Conservation (phyloP, 2,113 vertebrate species). For the Poicephalus meyeri region DNA sequence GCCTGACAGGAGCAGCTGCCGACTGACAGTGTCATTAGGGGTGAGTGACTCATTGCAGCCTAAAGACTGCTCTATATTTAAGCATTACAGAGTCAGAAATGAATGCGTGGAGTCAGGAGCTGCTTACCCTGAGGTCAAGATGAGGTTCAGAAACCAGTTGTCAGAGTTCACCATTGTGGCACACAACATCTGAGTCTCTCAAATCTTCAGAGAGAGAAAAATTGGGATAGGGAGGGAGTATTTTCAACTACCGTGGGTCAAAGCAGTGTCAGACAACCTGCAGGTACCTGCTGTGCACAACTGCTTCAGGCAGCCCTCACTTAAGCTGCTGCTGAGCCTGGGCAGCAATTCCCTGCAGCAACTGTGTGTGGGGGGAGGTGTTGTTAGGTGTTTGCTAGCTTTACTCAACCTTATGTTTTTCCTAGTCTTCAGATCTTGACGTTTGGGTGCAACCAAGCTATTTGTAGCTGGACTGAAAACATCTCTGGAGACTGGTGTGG, state of each 20-base stretch:
- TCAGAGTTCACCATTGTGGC: background rate
- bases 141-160: background rate
- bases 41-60: background rate
- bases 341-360: background rate
- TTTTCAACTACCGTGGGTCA: background rate
- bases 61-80: background rate
- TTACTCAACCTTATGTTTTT: background rate
- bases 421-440: background rate
- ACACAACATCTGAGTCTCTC: background rate
- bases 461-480: background rate
- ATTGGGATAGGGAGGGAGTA: background rate
- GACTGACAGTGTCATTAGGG: background rate
- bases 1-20: background rate
- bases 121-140: background rate
- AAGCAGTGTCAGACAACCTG: background rate
- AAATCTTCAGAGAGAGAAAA: background rate
- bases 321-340: background rate
- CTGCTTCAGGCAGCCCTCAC: background rate
- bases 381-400: accelerated
- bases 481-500: background rate
- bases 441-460: background rate
- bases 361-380: background rate
- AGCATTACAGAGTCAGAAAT: slow-evolving; percentile 16
- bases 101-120: background rate
- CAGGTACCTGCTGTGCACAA: background rate